Base-by-base conservation (phyloP, 2,113 vertebrate species). In the Daphoenositta chrysoptera region DNA sequence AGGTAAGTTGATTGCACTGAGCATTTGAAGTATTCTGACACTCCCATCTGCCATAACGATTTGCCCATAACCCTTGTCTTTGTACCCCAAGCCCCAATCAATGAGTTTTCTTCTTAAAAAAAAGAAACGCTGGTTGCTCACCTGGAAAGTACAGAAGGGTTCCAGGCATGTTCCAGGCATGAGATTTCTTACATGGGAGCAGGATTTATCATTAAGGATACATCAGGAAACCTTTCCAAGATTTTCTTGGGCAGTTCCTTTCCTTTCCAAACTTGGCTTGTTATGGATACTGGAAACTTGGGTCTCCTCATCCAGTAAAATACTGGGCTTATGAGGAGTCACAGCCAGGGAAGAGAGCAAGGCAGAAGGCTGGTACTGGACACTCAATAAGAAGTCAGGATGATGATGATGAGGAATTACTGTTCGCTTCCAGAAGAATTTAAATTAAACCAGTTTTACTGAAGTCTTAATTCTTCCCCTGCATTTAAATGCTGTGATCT, bases 101-200 rank as follows among this genome's bases (percentile, higher is more conserved):
- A 31, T 3, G 80, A 13, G 3, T 20, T 75, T 63, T 51, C 18
- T 8, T 28, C 35, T 54, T 13, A 18, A 4, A 15, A 23, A 22
- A 26, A 30, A 23, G 47, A 24, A 11, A 17, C 42, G 3, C 2
- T 1, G 3, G 0, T 47, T 73, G 13, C 31, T 68, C 21, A 22
- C 10, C 26, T 33, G 13, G 33, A 44, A 57, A 9, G 51, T 2
- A 4, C 18, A 15, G 50, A 47, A 28, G 13, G 16, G 37, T 23
- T 65, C 72, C 42, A 14, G 73, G 26, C 9, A 5, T 4, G 37
- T 10, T 6, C 8, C n/a, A 40, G n/a, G n/a, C n/a, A n/a, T n/a
- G n/a, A n/a, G n/a, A n/a, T 61, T 35, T 48, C n/a, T 28, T 20
- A 6, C 3, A 1, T 2, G 17, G 50, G 8, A 45, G 5, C 20